phyloP scores from a whole-genome alignment of 1,140 invertebrate species.

The Euwallacea fornicatus region DNA sequence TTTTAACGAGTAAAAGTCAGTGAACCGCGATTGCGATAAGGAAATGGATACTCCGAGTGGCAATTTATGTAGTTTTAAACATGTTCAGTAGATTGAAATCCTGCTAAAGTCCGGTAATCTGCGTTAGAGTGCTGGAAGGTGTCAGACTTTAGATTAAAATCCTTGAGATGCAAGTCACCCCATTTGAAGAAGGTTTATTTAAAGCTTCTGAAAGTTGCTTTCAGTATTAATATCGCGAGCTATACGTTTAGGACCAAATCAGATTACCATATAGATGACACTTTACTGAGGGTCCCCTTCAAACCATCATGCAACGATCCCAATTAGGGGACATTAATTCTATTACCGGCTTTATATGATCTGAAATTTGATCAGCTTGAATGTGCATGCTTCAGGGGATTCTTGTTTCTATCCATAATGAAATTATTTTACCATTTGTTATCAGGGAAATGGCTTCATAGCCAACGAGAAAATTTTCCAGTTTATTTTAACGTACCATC shows the following conservation, averaged over 20 bases:
- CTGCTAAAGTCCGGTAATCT: slow-evolving; percentile 19
- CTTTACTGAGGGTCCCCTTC: slow-evolving; percentile 19
- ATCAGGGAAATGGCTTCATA: too few relatives aligned
- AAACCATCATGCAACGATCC: slow-evolving; percentile 19
- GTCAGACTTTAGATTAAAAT: background rate
- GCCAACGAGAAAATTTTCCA: too few relatives aligned
- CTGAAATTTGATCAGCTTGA: slow-evolving; percentile 23
- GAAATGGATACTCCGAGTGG: slow-evolving; percentile 26
- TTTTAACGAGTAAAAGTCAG: slow-evolving; percentile 26
- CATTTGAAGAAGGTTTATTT: background rate
- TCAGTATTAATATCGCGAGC: background rate
- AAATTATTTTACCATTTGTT: slow-evolving; percentile 5
- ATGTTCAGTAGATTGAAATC: slow-evolving; percentile 27
- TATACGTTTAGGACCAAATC: slow-evolving; percentile 11
- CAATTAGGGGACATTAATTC: slow-evolving; percentile 34
- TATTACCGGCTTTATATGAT: slow-evolving; percentile 27
- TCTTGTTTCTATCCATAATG: slow-evolving; percentile 5
- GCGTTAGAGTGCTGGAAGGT: background rate
- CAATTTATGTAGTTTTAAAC: slow-evolving; percentile 32
- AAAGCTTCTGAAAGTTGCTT: too few relatives aligned
- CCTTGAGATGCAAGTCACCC: background rate
- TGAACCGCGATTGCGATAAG: slow-evolving; percentile 33
- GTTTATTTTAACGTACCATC: background rate
- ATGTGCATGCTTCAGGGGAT: slow-evolving; percentile 15
- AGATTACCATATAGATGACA: slow-evolving; percentile 34